These are phyloP conservation scores for Montipora capricornis DNA, from an alignment of 64 coral and sea anemone species.

Conservation along the genomic window DNA sequence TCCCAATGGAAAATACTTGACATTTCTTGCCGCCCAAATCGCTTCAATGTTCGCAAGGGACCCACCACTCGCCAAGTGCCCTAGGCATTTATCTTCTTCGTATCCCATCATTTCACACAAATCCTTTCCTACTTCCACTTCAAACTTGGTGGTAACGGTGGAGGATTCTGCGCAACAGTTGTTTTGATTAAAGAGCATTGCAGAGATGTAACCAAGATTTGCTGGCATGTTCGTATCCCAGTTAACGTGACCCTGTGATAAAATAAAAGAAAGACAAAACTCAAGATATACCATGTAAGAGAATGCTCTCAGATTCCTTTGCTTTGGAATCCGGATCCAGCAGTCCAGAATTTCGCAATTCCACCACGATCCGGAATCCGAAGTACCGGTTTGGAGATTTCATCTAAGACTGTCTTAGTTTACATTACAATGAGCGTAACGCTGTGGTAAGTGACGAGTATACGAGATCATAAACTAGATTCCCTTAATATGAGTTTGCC, in stretches of 20 bases:
- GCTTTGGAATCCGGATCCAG: too few species aligned
- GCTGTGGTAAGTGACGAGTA: too few species aligned
- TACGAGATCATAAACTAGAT: too few species aligned
- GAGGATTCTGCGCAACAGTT: constrained; percentile 69
- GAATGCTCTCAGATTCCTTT: too few species aligned
- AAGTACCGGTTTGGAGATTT: too few species aligned
- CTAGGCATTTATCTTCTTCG: constrained; percentile 21
- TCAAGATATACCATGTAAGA: too few species aligned
- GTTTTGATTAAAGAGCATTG: constrained; percentile 81
- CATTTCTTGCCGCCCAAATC: constrained; percentile 73
- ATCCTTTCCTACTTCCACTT: constrained; percentile 73
- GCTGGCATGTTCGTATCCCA: constrained; percentile 75
- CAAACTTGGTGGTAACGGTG: constrained; percentile 72
- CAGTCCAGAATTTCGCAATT: too few species aligned
- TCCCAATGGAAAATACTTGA: constrained; percentile 71
- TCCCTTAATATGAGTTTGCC: too few species aligned
- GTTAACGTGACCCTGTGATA: constrained; percentile 60
- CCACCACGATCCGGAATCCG: too few species aligned
- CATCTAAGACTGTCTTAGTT: too few species aligned
- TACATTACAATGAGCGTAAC: too few species aligned
- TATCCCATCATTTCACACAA: constrained; percentile 85
- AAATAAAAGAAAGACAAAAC: too few species aligned
- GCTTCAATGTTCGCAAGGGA: constrained; percentile 76
- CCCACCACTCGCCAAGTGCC: constrained; percentile 59
- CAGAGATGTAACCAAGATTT: constrained; percentile 72